Percentiles rank a stretch among this genome's conserved stretches.
Conservation (phyloP, 2,888 invertebrate species). For the Pilophorus perplexus region DNA sequence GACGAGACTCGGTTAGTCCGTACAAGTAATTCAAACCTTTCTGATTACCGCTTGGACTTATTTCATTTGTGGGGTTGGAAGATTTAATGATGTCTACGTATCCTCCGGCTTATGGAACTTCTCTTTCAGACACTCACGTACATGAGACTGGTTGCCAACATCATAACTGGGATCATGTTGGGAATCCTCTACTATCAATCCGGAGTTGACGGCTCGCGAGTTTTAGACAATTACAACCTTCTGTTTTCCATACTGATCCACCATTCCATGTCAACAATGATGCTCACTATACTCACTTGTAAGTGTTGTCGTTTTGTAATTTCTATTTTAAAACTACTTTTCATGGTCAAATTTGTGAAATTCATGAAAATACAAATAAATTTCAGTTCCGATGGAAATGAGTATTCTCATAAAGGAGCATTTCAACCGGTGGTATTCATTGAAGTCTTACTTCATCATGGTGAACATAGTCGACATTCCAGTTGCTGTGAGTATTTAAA, state of each 20-base stretch:
- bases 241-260: constrained; percentile 90
- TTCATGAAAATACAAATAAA: no score
- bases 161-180: constrained; percentile 71
- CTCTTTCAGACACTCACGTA: constrained; percentile 69
- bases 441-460: constrained; percentile 76
- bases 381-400: constrained; percentile 75
- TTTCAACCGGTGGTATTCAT: constrained; percentile 84
- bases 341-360: no score
- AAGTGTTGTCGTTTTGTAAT: constrained; percentile 53
- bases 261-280: constrained; percentile 88
- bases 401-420: constrained; percentile 77
- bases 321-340: neutral
- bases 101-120: no score
- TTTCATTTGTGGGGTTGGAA: no score
- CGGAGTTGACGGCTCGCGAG: constrained; percentile 72
- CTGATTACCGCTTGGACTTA: neutral
- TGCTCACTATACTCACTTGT: constrained; percentile 85
- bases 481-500: constrained; percentile 61
- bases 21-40: constrained; percentile 12
- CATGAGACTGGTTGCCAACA: constrained; percentile 69
- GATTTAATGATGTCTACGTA: no score
- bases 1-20: constrained; percentile 51
- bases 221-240: constrained; percentile 80
- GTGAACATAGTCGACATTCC: constrained; percentile 75
- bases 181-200: constrained; percentile 72